A percentile compares a stretch with the other conserved stretches of the same genome.
phyloP scores from a whole-genome alignment of 2,888 invertebrate genomes.

The Amblyteles armatorius region DNA sequence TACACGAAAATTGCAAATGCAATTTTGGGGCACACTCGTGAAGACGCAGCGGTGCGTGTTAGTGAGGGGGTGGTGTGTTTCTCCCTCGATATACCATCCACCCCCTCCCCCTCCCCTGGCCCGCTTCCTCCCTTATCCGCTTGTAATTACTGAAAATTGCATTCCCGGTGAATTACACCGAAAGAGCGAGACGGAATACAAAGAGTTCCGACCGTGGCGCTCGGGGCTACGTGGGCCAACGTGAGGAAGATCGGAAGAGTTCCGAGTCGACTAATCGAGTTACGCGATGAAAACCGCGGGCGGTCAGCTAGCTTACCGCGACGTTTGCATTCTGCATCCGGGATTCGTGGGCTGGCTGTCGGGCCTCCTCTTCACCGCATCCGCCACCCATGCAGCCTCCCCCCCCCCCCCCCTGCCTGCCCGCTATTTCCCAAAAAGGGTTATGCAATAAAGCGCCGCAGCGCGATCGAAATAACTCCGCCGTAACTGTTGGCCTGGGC shows the following conservation, averaged over 20 bases:
- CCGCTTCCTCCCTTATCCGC: constrained; percentile 66
- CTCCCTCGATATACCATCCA: constrained; percentile 60
- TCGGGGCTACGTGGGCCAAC: constrained; percentile 14
- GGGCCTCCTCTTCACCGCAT: constrained; percentile 34
- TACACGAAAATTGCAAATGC: constrained; percentile 71
- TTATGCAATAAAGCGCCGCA: constrained; percentile 75
- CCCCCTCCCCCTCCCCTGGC: constrained; percentile 54
- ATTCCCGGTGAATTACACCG: constrained; percentile 78
- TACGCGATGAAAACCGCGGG: constrained; percentile 82
- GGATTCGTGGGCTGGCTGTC: constrained; percentile 53
- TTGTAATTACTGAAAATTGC: constrained; percentile 81
- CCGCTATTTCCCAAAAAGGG: constrained; percentile 70
- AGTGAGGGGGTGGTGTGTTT: constrained; percentile 65
- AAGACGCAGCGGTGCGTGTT: constrained; percentile 70
- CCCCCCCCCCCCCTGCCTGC: constrained; percentile 22
- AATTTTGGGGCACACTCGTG: constrained; percentile 72
- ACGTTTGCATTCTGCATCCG: constrained; percentile 77
- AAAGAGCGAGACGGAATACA: constrained; percentile 67
- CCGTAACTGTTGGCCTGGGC: neutral
- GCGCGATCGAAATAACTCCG: constrained; percentile 71
- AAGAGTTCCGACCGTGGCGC: constrained; percentile 61
- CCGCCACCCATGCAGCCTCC: constrained; percentile 42
- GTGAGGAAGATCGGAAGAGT: constrained; percentile 61
- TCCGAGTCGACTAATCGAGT: constrained; percentile 80
- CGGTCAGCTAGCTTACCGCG: constrained; percentile 80